phyloP scores from a whole-genome alignment of 1,140 invertebrate genomes.

The Eufriesea mexicana region DNA sequence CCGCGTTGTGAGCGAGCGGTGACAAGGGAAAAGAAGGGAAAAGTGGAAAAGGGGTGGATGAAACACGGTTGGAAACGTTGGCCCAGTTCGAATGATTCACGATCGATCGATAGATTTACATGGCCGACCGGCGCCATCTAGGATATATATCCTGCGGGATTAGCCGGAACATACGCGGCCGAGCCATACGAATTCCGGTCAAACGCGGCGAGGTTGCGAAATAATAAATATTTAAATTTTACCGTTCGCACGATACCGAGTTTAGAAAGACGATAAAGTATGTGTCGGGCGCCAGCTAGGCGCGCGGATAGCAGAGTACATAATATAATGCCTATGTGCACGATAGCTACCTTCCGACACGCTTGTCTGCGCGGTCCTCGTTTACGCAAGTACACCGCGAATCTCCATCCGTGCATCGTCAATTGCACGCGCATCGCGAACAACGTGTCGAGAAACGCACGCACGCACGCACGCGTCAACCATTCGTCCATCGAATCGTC shows the following conservation, averaged over 20 bases:
- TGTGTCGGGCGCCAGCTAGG: conserved; percentile 71
- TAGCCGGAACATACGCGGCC: neutral
- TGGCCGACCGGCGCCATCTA: conserved; percentile 35
- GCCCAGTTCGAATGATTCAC: conserved; percentile 48
- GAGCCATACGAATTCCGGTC: conserved; percentile 9
- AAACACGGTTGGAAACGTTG: conserved; percentile 1
- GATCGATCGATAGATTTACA: conserved; percentile 66
- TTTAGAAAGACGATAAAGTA: conserved; percentile 66
- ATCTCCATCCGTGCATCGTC: conserved; percentile 20
- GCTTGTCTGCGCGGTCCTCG: conserved; percentile 59
- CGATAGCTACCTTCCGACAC: conserved; percentile 58
- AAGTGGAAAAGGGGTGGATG: neutral
- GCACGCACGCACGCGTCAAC: neutral
- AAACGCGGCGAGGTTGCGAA: conserved; percentile 27
- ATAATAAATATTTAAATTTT: conserved; percentile 71
- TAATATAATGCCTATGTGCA: conserved; percentile 59
- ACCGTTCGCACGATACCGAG: conserved; percentile 57
- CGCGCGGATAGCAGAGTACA: conserved; percentile 71
- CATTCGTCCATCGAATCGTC: neutral
- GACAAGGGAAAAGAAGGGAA: neutral
- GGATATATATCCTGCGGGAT: conserved; percentile 10
- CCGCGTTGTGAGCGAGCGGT: too few relatives aligned
- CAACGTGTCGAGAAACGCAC: neutral
- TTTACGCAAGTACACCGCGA: conserved; percentile 43
- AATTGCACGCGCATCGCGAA: neutral